Evolutionary conservation across 2,797 vertebrate species (phyloP).

Genomic region (Ciconia nigra): DNA sequence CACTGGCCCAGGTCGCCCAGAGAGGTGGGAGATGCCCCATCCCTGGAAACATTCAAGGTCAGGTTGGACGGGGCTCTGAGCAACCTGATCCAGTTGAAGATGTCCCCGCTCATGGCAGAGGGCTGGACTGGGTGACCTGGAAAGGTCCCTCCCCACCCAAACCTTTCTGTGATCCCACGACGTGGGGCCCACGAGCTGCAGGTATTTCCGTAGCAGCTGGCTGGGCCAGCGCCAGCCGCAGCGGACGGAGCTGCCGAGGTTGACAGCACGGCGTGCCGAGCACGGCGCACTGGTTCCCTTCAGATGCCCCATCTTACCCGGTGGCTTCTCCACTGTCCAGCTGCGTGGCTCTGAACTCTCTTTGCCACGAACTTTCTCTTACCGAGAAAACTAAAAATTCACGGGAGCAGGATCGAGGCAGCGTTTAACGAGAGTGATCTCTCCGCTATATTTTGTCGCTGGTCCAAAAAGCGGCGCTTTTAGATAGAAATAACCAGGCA

Average conservation of each 20-base stretch:
- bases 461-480: not conserved
- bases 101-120: not conserved
- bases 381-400: not conserved
- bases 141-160: not conserved
- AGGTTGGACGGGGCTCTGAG: not conserved
- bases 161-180: not conserved
- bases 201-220: not conserved
- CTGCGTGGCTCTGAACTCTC: rapidly evolving
- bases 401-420: not conserved
- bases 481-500: not conserved
- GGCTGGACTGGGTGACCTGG: rapidly evolving
- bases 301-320: no score
- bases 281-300: not conserved
- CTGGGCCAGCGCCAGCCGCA: not conserved
- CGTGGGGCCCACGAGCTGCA: not conserved
- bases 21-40: not conserved
- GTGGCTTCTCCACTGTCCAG: not conserved
- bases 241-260: no score
- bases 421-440: rapidly evolving
- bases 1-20: not conserved
- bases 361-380: not conserved
- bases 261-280: rapidly evolving
- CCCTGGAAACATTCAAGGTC: not conserved
- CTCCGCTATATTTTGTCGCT: not conserved
- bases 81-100: no score